phyloP scores from a whole-genome alignment of 53 echinoderm and acorn worm species.

The Henricia sp. region DNA sequence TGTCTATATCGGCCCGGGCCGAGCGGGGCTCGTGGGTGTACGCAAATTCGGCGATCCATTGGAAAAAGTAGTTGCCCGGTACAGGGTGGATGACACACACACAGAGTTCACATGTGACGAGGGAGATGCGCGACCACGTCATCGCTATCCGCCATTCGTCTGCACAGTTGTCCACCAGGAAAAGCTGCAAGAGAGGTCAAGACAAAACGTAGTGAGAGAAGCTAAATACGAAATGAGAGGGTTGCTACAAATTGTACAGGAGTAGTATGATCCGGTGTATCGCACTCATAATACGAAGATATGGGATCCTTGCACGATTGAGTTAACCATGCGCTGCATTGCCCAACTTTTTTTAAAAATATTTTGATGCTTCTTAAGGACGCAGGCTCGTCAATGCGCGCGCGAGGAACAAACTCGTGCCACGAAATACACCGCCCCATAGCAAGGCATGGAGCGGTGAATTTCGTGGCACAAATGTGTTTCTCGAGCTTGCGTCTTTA shows the following conservation, averaged over 20 bases:
- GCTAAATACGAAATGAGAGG: too few species aligned
- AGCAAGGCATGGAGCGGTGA: too few species aligned
- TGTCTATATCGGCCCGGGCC: slow-evolving; percentile 89
- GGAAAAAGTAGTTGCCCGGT: slow-evolving; percentile 87
- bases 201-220: background rate
- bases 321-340: background rate
- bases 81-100: slow-evolving; percentile 97
- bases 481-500: too few species aligned
- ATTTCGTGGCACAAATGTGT: too few species aligned
- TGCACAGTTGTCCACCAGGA: slow-evolving; percentile 99
- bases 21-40: slow-evolving; percentile 79
- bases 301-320: background rate
- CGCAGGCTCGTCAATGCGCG: too few species aligned
- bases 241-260: background rate
- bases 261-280: background rate
- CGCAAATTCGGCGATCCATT: slow-evolving; percentile 91
- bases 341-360: background rate
- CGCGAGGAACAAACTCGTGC: too few species aligned
- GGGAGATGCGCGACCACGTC: slow-evolving; percentile 89
- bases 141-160: slow-evolving; percentile 99
- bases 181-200: slow-evolving; percentile 69
- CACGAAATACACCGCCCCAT: too few species aligned
- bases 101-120: slow-evolving; percentile 82
- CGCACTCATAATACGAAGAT: background rate
- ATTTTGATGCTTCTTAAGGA: background rate